Conservation (phyloP, 2,888 invertebrate genomes). For the Chirona hameri region DNA sequence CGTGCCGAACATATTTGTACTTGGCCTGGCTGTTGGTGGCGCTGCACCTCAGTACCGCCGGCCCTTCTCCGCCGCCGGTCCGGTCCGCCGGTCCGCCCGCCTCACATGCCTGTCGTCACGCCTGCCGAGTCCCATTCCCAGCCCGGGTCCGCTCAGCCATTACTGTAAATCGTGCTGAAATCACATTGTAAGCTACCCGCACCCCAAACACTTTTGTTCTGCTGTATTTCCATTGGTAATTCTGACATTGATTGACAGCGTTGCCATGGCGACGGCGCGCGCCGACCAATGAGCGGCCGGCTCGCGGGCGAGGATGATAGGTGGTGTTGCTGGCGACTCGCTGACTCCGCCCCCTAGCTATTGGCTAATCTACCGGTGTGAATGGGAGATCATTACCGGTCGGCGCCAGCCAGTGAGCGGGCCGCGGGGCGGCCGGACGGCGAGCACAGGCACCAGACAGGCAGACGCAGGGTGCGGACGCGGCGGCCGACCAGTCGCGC, state of each 20-base stretch:
- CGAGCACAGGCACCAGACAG: constrained; percentile 36
- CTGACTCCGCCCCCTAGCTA: constrained; percentile 24
- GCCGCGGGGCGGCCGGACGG: constrained; percentile 22
- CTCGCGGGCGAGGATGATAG: constrained; percentile 24
- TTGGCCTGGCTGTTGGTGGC: no score
- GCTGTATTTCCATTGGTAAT: constrained; percentile 28
- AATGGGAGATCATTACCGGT: constrained; percentile 24
- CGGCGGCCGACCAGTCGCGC: constrained; percentile 32
- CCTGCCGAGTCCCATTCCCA: no score
- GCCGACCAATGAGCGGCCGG: constrained; percentile 27
- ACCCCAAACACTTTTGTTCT: constrained; percentile 22
- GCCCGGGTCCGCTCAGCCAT: neutral
- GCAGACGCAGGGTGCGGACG: constrained; percentile 33
- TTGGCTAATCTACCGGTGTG: constrained; percentile 27
- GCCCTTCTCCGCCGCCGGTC: no score
- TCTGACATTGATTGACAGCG: constrained; percentile 38
- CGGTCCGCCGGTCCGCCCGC: neutral
- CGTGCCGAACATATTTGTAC: no score
- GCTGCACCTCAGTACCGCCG: no score
- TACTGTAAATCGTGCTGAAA: constrained; percentile 4
- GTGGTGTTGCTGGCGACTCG: constrained; percentile 23
- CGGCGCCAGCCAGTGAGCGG: constrained; percentile 31
- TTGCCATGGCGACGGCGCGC: constrained; percentile 39
- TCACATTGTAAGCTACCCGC: constrained; percentile 23
- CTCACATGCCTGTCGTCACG: no score